A percentile compares a stretch with the other conserved stretches of the same genome.
Conservation (phyloP, 2,113 vertebrate species). For the Syrmaticus mikado region DNA sequence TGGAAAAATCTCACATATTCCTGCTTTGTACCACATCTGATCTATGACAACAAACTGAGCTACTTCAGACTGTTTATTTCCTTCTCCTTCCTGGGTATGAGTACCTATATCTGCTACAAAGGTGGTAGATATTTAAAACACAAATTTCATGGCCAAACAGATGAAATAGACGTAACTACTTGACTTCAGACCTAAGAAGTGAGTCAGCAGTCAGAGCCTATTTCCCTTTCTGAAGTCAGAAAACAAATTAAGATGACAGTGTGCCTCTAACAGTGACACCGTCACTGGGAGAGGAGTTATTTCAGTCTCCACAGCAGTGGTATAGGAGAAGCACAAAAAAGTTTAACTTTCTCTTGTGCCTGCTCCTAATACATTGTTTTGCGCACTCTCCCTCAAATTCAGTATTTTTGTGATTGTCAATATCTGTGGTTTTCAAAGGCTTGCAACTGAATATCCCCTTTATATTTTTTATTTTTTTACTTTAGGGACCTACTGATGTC, state of each 20-base stretch:
- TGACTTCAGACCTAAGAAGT: constrained; percentile 37
- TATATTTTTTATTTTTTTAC: neutral
- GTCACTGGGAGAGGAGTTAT: constrained; percentile 25
- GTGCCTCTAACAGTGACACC: constrained; percentile 28
- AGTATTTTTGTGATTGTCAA: neutral
- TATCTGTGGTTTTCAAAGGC: neutral
- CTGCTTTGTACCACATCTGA: neutral
- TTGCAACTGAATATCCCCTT: neutral
- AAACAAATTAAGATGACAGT: constrained; percentile 59
- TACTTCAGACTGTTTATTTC: neutral
- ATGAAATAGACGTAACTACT: constrained; percentile 13
- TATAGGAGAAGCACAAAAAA: neutral
- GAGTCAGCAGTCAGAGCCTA: constrained; percentile 58
- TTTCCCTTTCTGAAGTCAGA: constrained; percentile 49
- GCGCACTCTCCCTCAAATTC: neutral
- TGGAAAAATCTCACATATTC: neutral
- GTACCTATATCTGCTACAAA: neutral
- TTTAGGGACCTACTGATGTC: neutral
- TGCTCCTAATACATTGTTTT: neutral
- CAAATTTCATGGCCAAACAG: neutral
- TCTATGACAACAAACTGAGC: neutral
- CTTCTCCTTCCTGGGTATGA: neutral
- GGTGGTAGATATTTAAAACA: neutral
- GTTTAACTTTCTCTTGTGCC: neutral
- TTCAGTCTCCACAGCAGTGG: neutral